Conservation (phyloP, 2,888 invertebrate genomes). For the Lepidocyrtoides sp. region DNA sequence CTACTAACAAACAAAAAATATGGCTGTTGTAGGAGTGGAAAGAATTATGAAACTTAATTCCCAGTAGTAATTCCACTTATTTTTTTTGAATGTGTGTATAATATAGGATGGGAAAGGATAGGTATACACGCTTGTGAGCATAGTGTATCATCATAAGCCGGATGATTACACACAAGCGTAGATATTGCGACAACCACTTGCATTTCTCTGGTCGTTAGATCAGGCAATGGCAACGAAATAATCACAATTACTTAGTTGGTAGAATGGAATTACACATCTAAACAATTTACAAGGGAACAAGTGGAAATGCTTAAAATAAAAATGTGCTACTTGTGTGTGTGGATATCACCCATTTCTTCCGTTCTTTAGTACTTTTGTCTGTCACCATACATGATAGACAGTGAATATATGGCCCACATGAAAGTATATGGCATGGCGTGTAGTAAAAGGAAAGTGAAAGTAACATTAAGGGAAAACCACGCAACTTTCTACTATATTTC, state of each 20-base stretch:
- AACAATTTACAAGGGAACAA: not conserved
- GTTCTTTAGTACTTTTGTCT: conserved; percentile 16
- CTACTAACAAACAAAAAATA: not conserved
- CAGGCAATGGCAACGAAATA: not conserved
- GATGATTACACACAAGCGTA: not conserved
- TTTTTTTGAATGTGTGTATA: not conserved
- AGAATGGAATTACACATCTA: not conserved
- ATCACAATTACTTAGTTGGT: conserved; percentile 16
- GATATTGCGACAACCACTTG: not conserved
- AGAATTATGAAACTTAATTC: not conserved
- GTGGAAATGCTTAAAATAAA: conserved; percentile 2
- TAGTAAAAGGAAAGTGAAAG: conserved; percentile 11
- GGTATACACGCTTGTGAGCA: not conserved
- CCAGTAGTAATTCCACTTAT: not conserved
- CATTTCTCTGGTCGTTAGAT: not conserved
- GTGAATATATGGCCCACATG: conserved; percentile 18
- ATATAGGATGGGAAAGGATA: not conserved
- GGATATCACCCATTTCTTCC: not conserved
- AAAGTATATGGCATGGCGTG: conserved; percentile 37
- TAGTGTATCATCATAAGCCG: not conserved
- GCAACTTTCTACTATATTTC: not conserved
- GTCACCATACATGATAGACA: conserved; percentile 64
- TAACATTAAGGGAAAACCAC: not conserved
- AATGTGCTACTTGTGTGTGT: not conserved
- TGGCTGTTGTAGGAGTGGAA: not conserved